Base-by-base conservation (phyloP, 1,140 invertebrate species). In the Telenomus remus region DNA sequence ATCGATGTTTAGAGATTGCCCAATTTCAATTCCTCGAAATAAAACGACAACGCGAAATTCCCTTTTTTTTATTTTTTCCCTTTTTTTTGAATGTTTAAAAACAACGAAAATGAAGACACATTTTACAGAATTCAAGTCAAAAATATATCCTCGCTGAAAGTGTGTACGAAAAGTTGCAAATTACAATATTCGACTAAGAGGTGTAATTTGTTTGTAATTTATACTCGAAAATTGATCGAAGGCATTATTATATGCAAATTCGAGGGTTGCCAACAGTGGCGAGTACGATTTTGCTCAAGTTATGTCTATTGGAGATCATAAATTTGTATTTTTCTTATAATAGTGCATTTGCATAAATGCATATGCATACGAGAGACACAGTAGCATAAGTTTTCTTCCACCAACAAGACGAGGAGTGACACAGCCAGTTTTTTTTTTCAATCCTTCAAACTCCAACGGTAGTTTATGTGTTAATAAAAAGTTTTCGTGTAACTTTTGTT, bases 1-100 rank as follows among this genome's bases (percentile, higher is more conserved):
- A 54, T 68, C 46, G 13, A 75, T 75, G 63, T 68, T 75, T 75
- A 33, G 43, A 57, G 34, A 68, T 75, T 47, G 49, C 63, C 43
- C 44, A 6, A 57, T 75, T 68, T 60, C 55, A 37, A 16, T 14
- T 49, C 15, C 11, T 11, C 12, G 10, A n/a, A 11, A 9, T 39
- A 11, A 9, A n/a, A 35, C 10, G 10, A 10, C 34, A 35, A 35
- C 34, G n/a, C 6, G 19, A 4, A 9, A 4, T 39, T 39, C 37
- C 37, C n/a, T n/a, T n/a, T n/a, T n/a, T 39, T 2, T 9, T 39
- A 39, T 11, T n/a, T 39, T 39, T 11, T 11, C 1, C 37, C 1
- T 3, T 27, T 27, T 27, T 27, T 27, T 27, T 27, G 19, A n/a
- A n/a, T n/a, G n/a, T n/a, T n/a, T n/a, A n/a, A n/a, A n/a, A n/a